A percentile compares a stretch with the other conserved stretches of the same genome.
Conservation (phyloP, 2,888 invertebrate species). For the Blomia tropicalis region DNA sequence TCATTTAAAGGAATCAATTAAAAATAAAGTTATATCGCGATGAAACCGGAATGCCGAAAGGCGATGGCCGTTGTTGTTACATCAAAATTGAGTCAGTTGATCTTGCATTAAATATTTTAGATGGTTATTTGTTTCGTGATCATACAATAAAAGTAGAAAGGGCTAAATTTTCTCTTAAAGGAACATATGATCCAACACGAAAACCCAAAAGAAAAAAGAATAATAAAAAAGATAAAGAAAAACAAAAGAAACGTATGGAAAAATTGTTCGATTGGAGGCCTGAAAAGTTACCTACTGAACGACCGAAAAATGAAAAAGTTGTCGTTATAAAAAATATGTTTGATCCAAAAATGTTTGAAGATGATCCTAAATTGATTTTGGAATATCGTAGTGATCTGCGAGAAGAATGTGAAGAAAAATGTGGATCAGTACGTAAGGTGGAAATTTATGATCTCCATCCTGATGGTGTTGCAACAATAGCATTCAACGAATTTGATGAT, state of each 20-base stretch:
- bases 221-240: conserved; percentile 71
- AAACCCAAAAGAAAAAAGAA: conserved; percentile 74
- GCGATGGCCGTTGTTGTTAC: conserved; percentile 89
- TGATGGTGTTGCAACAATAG: conserved; percentile 82
- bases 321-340: conserved; percentile 90
- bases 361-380: conserved; percentile 67
- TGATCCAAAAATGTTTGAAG: conserved; percentile 68
- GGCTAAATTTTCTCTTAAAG: conserved; percentile 87
- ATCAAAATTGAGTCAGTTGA: conserved; percentile 88
- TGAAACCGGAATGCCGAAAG: conserved; percentile 63
- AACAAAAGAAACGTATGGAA: conserved; percentile 77
- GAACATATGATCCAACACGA: conserved; percentile 70
- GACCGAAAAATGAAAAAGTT: conserved; percentile 69
- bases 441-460: conserved; percentile 77
- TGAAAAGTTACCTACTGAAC: conserved; percentile 68
- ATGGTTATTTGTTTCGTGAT: conserved; percentile 64
- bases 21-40: conserved; percentile 84
- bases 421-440: conserved; percentile 80
- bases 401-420: conserved; percentile 63
- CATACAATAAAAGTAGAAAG: conserved; percentile 63
- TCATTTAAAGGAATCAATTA: conserved; percentile 52
- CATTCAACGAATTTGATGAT: conserved; percentile 72
- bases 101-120: conserved; percentile 72
- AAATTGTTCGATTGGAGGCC: conserved; percentile 93
- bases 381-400: conserved; percentile 79